Evolutionary conservation across 1,140 invertebrate genomes (phyloP), one percentile per base, ranked within the genome.

Genomic region (Papilio dardanus): DNA sequence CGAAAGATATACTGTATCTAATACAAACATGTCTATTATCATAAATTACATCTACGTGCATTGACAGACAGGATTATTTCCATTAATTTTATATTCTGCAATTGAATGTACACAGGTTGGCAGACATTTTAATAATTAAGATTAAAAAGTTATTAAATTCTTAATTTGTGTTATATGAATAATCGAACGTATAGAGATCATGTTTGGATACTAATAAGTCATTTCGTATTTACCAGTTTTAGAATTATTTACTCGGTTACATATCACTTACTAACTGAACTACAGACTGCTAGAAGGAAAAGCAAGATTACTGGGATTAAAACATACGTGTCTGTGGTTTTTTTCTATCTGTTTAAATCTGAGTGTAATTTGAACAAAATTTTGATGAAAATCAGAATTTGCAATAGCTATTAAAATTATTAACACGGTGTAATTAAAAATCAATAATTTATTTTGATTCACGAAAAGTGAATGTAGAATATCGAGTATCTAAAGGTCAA

Each of bases 381-480:
- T n/a, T n/a, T n/a, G n/a, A n/a, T n/a, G n/a, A n/a, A n/a, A n/a
- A n/a, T n/a, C n/a, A n/a, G n/a, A n/a, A n/a, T n/a, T n/a, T n/a
- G 30, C n/a, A 19, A 67, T 19, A 30, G 0, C 66, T 19, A 33
- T 37, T 68, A 37, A 68, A 68, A 12, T 31, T 66, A 31, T 33
- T 19, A 68, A 66, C 12, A 33, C 8, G 3, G 6, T 21, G 66
- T 21, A 68, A 68, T 68, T 68, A 68, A 67, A 67, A 30, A 4
- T 33, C 35, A 30, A 33, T 65, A 31, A 10, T 68, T 37, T 7
- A 37, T 68, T 68, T 68, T 21, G 66, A 68, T 68, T 31, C n/a
- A 68, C 66, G 33, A 68, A 68, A 68, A 68, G 66, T 24, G 66
- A 68, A 68, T 68, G 66, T 68, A 33, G 2, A 68, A 37, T 35